A percentile compares a stretch with the other conserved stretches of the same genome.
Conservation (phyloP, 2,888 invertebrate species). For the Mesorhabditis spiculigera region DNA sequence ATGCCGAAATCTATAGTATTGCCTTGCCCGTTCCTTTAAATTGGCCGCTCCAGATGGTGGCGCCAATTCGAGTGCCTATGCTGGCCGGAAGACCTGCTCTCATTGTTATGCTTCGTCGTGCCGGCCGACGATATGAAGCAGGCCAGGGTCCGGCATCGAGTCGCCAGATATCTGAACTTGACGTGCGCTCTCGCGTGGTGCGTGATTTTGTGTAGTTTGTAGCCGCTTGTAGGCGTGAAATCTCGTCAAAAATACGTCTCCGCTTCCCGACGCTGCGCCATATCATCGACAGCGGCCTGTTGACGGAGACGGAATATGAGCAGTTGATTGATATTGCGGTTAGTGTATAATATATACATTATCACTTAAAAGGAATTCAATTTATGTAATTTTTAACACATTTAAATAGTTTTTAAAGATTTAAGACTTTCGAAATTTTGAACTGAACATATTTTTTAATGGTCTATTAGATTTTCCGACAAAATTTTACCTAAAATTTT, state of each 20-base stretch:
- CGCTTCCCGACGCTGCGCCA: slow-evolving; percentile 60
- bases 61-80: slow-evolving; percentile 39
- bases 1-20: too few species aligned
- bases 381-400: neutral
- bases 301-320: slow-evolving; percentile 60
- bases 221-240: slow-evolving; percentile 28
- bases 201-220: neutral
- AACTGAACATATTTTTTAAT: neutral
- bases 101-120: slow-evolving; percentile 30
- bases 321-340: slow-evolving; percentile 53
- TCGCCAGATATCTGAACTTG: slow-evolving; percentile 44
- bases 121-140: slow-evolving; percentile 22
- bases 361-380: neutral
- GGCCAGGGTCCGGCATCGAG: slow-evolving; percentile 29
- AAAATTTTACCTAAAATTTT: too few species aligned
- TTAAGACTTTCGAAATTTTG: neutral
- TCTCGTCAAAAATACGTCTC: slow-evolving; percentile 37
- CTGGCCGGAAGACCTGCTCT: slow-evolving; percentile 44
- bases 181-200: slow-evolving; percentile 41
- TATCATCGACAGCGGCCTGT: slow-evolving; percentile 60
- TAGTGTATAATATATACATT: slow-evolving; percentile 3
- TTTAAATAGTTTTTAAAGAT: neutral
- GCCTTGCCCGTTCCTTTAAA: too few species aligned
- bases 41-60: slow-evolving; percentile 50
- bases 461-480: too few species aligned